A percentile compares a stretch with the other conserved stretches of the same genome.
These are phyloP conservation scores for Spilarctia lutea DNA, from an alignment of 2,888 invertebrate genomes.

Conservation along the genomic window DNA sequence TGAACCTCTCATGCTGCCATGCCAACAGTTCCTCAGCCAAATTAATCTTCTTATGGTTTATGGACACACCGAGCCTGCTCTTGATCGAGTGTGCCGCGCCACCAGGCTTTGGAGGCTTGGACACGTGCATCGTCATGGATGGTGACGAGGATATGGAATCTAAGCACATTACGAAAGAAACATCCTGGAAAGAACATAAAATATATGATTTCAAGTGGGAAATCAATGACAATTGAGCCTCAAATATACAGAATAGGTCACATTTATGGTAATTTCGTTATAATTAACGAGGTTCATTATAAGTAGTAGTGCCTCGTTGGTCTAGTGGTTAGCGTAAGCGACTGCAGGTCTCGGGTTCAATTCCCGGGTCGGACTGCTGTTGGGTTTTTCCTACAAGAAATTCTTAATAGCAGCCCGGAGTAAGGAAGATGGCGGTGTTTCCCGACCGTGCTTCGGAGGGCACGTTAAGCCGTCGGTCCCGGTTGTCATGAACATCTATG, in stretches of 20 bases:
- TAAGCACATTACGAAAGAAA: slow-evolving; percentile 95
- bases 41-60: slow-evolving; percentile 98
- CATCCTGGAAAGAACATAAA: slow-evolving; percentile 87
- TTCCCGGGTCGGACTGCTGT: too few relatives aligned
- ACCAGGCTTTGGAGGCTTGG: slow-evolving; percentile 96
- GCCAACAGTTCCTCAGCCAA: slow-evolving; percentile 95
- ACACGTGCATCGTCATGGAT: slow-evolving; percentile 95
- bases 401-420: too few relatives aligned
- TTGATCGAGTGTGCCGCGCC: slow-evolving; percentile 90
- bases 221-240: background rate
- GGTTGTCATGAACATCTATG: too few relatives aligned
- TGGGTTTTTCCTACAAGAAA: too few relatives aligned
- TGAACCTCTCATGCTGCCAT: slow-evolving; percentile 99
- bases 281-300: background rate
- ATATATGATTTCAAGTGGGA: background rate
- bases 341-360: too few relatives aligned
- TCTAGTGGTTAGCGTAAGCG: too few relatives aligned
- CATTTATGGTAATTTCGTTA: background rate
- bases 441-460: too few relatives aligned
- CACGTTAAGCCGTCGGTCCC: too few relatives aligned
- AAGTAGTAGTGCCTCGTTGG: too few relatives aligned
- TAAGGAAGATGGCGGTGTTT: too few relatives aligned
- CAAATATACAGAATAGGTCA: background rate
- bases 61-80: slow-evolving; percentile 86
- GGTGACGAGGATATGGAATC: slow-evolving; percentile 91